These are phyloP conservation scores for Sinocyclocheilus grahami DNA, from an alignment of 2,113 vertebrate species.

Conservation along the genomic window DNA sequence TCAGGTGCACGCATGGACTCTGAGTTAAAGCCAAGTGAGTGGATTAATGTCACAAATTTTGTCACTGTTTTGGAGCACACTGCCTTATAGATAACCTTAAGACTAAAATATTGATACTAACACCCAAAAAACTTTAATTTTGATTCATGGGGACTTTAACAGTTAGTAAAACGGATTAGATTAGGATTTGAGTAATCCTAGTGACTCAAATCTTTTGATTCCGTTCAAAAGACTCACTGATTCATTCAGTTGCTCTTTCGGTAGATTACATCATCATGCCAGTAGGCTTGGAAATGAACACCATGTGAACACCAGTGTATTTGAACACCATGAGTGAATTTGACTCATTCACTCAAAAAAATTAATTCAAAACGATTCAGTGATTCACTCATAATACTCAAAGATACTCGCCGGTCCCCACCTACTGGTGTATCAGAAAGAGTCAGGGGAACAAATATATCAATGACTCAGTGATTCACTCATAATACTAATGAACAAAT, in stretches of 20 bases:
- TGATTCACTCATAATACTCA: background rate
- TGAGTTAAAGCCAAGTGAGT: background rate
- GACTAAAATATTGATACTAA: too few relatives aligned
- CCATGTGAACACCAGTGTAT: background rate
- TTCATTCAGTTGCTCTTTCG: background rate
- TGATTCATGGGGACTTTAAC: background rate
- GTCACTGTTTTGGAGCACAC: too few relatives aligned
- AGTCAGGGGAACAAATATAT: background rate
- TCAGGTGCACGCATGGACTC: background rate
- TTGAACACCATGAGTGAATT: background rate
- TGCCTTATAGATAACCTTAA: too few relatives aligned
- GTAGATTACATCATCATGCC: background rate
- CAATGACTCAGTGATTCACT: too few relatives aligned
- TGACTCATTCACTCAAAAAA: background rate
- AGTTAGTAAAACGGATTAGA: background rate
- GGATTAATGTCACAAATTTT: background rate
- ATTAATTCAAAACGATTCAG: background rate
- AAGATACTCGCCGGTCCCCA: background rate
- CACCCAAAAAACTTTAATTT: too few relatives aligned
- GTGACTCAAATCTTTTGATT: conserved; percentile 7
- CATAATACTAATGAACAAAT: background rate
- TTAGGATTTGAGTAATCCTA: background rate
- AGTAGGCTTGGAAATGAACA: background rate
- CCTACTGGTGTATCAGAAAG: background rate
- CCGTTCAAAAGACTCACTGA: conserved; percentile 1